These are phyloP conservation scores for Hyposoter didymator DNA, from an alignment of 2,888 invertebrate species.

Conservation along the genomic window DNA sequence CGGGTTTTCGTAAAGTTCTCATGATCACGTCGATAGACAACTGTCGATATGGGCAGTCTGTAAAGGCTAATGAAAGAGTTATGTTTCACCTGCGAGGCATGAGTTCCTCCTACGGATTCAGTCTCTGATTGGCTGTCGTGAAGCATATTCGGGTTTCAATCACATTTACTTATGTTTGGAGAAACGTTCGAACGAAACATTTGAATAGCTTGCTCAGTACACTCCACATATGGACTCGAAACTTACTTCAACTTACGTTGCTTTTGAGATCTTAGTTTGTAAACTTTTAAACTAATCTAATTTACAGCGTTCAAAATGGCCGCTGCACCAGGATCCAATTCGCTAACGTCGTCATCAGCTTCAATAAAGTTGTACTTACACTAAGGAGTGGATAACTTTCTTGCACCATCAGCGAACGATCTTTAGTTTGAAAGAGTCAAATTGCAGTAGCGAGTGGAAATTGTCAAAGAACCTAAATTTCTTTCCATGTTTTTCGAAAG, in stretches of 20 bases:
- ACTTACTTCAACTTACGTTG: slow-evolving; percentile 71
- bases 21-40: slow-evolving; percentile 46
- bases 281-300: slow-evolving; percentile 81
- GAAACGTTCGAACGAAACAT: slow-evolving; percentile 37
- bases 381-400: slow-evolving; percentile 43
- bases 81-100: slow-evolving; percentile 3
- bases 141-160: slow-evolving; percentile 7
- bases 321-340: slow-evolving; percentile 51
- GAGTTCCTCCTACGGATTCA: neutral
- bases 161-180: neutral
- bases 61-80: slow-evolving; percentile 19
- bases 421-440: slow-evolving; percentile 20
- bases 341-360: slow-evolving; percentile 37
- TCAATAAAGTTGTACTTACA: slow-evolving; percentile 27
- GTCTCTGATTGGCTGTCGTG: neutral
- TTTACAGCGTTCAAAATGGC: slow-evolving; percentile 80
- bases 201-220: slow-evolving; percentile 73
- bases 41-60: slow-evolving; percentile 10
- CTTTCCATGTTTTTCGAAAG: neutral
- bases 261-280: slow-evolving; percentile 70
- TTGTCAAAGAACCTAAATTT: neutral
- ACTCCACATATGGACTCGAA: slow-evolving; percentile 72
- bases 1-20: slow-evolving; percentile 55
- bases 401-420: slow-evolving; percentile 17
- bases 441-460: slow-evolving; percentile 5